A percentile compares a stretch with the other conserved stretches of the same genome.
Evolutionary conservation across 2,797 vertebrate genomes (phyloP).

Genomic region (Aldrovandia affinis): DNA sequence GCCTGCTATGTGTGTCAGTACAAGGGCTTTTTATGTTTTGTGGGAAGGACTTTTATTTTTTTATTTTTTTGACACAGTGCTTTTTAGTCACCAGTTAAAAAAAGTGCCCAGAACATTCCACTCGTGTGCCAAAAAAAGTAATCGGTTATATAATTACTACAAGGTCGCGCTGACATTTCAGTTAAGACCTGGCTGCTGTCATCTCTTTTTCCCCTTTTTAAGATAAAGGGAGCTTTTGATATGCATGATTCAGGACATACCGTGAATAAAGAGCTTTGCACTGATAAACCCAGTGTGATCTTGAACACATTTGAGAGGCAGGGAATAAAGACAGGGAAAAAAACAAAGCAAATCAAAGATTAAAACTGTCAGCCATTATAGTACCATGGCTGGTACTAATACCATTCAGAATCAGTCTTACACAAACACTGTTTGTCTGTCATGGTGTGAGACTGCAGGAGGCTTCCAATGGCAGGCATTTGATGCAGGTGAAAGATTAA

Average conservation of each 20-base stretch:
- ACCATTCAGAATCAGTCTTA: background rate
- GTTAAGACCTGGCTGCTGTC: slow-evolving; percentile 39
- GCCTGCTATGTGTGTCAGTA: slow-evolving; percentile 28
- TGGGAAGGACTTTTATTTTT: background rate
- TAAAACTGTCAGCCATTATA: background rate
- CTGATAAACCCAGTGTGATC: slow-evolving; percentile 38
- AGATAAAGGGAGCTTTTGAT: slow-evolving; percentile 49
- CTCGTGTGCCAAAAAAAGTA: slow-evolving; percentile 25
- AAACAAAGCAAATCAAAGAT: background rate
- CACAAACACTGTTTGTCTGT: background rate
- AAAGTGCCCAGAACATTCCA: slow-evolving; percentile 25
- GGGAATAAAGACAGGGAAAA: background rate
- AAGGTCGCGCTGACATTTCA: slow-evolving; percentile 41
- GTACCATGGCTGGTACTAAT: background rate
- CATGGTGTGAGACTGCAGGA: background rate
- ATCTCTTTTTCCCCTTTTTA: slow-evolving; percentile 40
- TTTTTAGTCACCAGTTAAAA: slow-evolving; percentile 32
- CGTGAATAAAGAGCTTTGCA: slow-evolving; percentile 45
- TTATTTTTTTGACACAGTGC: slow-evolving; percentile 37
- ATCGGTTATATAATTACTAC: slow-evolving; percentile 28
- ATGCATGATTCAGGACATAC: slow-evolving; percentile 58
- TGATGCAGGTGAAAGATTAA: background rate
- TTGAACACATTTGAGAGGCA: background rate
- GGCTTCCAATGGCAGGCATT: background rate
- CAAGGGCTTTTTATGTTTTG: background rate